These are phyloP conservation scores for Agrilus biguttatus DNA, from an alignment of 2,888 invertebrate species.

Conservation along the genomic window DNA sequence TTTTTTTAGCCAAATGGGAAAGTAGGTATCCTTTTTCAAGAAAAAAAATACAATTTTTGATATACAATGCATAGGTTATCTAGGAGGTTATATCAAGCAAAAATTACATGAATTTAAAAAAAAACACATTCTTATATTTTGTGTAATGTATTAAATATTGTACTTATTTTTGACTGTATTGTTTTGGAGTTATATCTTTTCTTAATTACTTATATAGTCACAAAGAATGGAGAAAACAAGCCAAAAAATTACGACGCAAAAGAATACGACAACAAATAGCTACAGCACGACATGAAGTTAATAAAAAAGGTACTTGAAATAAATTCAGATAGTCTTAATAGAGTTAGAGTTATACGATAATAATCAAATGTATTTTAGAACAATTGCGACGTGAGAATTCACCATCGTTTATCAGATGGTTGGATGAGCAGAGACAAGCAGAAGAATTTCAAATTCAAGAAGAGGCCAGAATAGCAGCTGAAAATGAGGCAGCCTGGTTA, in stretches of 20 bases:
- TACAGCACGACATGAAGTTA: constrained; percentile 36
- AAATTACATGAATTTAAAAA: background rate
- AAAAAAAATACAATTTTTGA: constrained; percentile 1
- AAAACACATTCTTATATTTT: constrained; percentile 1
- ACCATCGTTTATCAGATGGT: constrained; percentile 37
- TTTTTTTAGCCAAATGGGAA: constrained; percentile 19
- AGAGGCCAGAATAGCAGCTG: constrained; percentile 37
- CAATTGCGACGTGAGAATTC: constrained; percentile 26
- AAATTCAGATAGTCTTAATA: background rate
- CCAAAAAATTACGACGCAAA: constrained; percentile 58
- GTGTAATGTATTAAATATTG: background rate
- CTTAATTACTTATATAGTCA: constrained; percentile 37
- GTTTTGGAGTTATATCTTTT: constrained; percentile 20
- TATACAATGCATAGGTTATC: constrained; percentile 6
- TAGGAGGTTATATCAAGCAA: constrained; percentile 7
- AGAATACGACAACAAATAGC: constrained; percentile 46
- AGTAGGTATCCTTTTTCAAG: constrained; percentile 31
- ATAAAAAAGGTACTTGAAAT: constrained; percentile 25
- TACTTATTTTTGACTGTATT: constrained; percentile 5
- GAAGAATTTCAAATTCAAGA: constrained; percentile 39
- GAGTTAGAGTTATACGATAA: background rate
- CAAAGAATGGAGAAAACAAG: constrained; percentile 56
- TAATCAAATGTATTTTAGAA: constrained; percentile 22
- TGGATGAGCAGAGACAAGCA: constrained; percentile 37
- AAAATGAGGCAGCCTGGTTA: constrained; percentile 52